These are phyloP conservation scores for Molorchus minor DNA, from an alignment of 2,888 invertebrate genomes.

Conservation along the genomic window DNA sequence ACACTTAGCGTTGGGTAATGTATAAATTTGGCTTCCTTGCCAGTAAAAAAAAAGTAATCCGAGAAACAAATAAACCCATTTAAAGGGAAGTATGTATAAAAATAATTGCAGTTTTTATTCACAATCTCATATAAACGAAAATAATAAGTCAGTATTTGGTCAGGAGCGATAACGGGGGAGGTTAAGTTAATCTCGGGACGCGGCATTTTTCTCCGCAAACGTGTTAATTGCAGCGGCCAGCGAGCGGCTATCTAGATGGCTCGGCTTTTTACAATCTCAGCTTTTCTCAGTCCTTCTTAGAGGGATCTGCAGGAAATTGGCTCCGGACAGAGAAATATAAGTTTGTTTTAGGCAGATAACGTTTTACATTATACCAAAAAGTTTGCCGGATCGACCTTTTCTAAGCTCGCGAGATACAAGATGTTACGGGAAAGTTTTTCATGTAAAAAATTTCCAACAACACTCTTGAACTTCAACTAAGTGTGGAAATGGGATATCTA, in stretches of 20 bases:
- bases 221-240: conserved; percentile 55
- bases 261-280: conserved; percentile 54
- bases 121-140: conserved; percentile 38
- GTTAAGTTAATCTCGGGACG: conserved; percentile 38
- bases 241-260: conserved; percentile 52
- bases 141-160: conserved; percentile 41
- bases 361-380: conserved; percentile 53
- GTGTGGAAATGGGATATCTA: conserved; percentile 41
- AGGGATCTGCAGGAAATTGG: conserved; percentile 52
- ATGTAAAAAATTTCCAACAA: conserved; percentile 53
- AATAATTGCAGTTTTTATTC: conserved; percentile 36
- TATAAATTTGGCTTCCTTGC: too few species aligned
- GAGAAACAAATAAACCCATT: conserved; percentile 57
- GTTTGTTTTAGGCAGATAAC: conserved; percentile 57
- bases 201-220: conserved; percentile 38
- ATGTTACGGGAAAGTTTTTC: conserved; percentile 52
- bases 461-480: conserved; percentile 50
- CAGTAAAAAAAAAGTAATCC: conserved; percentile 50
- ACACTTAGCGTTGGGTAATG: too few species aligned
- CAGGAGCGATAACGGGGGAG: conserved; percentile 35
- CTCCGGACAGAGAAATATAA: conserved; percentile 56
- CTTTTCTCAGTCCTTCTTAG: conserved; percentile 50
- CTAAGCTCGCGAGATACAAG: conserved; percentile 48
- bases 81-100: conserved; percentile 50
- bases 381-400: conserved; percentile 49